Evolutionary conservation across 2,113 vertebrate genomes (phyloP), one percentile per base, ranked within the genome.

Genomic region (Ascaphus truei): DNA sequence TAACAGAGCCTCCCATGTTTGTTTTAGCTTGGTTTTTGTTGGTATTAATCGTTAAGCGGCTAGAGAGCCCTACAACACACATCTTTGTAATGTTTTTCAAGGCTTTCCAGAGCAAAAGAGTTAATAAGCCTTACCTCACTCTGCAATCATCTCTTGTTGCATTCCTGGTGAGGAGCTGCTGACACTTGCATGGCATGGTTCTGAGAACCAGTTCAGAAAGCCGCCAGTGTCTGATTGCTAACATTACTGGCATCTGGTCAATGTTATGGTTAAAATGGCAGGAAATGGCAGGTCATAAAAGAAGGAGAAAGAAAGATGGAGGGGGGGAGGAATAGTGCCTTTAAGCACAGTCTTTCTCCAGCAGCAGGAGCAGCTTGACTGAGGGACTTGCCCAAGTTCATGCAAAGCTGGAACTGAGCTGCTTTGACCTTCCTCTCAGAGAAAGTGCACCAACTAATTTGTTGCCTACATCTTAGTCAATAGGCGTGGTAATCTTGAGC

Each of bases 121-220:
- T 2, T 22, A 75, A 73, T 65, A 73, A 73, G 65, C 66, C 77
- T 84, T 79, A 84, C 78, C 77, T 85, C 81, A 84, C 71, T 64
- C 13, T 22, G 66, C 33, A 75, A 73, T 78, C 76, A 80, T 82
- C 53, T 31, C 12, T 63, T 58, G 5, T 39, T 33, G 18, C 77
- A 75, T 86, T 84, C 80, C 81, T 77, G 59, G 63, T 29, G 55
- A 60, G 62, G 62, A 15, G 36, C 58, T 77, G 65, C 43, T 16
- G 61, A 57, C 31, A 39, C 56, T 15, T 33, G 27, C 16, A 29
- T 36, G 13, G 62, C 37, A 29, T 23, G 23, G 68, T 52, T 57
- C 71, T 25, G 68, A 29, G 48, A 57, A 47, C 51, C 47, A 7
- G 65, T 60, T 53, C 66, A 56, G 72, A 50, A 63, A 18, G 20